phyloP scores from a whole-genome alignment of 2,888 invertebrate species.

The Sminthurides aquaticus region DNA sequence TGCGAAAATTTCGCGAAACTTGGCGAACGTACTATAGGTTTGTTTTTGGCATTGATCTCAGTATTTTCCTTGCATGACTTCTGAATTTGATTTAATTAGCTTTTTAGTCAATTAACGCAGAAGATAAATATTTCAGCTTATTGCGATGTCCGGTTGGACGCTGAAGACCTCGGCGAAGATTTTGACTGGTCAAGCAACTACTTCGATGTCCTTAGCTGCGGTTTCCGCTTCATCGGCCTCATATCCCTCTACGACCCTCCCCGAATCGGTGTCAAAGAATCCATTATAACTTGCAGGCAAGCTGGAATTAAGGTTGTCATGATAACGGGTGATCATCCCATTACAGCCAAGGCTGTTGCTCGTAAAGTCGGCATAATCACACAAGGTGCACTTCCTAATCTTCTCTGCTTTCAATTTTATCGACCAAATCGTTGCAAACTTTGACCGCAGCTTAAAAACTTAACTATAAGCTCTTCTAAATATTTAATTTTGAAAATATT shows the following conservation, averaged over 20 bases:
- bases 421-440: neutral
- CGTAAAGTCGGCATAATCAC: slow-evolving; percentile 65
- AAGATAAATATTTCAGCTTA: slow-evolving; percentile 45
- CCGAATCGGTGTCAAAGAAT: slow-evolving; percentile 59
- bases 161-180: slow-evolving; percentile 51
- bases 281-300: slow-evolving; percentile 62
- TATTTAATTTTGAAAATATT: neutral
- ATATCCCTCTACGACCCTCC: slow-evolving; percentile 69
- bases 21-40: slow-evolving; percentile 70
- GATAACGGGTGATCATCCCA: slow-evolving; percentile 75
- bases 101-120: neutral
- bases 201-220: slow-evolving; percentile 60
- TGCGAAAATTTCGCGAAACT: slow-evolving; percentile 73
- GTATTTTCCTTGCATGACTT: too few species aligned
- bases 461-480: neutral
- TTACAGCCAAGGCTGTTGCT: slow-evolving; percentile 69
- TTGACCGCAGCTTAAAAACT: neutral
- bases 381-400: slow-evolving; percentile 49
- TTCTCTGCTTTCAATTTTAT: neutral
- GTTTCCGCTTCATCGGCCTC: slow-evolving; percentile 58
- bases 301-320: slow-evolving; percentile 75
- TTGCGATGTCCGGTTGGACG: slow-evolving; percentile 48
- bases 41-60: neutral
- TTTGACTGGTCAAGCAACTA: slow-evolving; percentile 55
- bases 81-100: too few species aligned